A percentile compares a stretch with the other conserved stretches of the same genome.
Evolutionary conservation across 2,113 vertebrate genomes (phyloP).

Genomic region (Alosa alosa): DNA sequence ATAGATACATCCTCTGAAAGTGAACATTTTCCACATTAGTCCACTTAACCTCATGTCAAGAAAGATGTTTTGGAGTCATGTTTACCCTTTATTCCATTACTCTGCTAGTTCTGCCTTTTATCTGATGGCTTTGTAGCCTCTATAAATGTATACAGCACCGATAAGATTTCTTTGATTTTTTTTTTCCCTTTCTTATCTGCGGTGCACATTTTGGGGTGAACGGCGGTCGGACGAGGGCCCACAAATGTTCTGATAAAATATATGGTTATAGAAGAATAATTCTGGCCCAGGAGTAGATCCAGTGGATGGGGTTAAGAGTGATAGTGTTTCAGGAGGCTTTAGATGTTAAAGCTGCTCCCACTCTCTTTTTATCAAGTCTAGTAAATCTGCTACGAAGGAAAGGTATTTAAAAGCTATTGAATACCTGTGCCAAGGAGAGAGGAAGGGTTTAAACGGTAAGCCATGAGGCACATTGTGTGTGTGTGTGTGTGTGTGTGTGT

Average conservation of each 20-base stretch:
- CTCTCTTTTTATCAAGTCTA: neutral
- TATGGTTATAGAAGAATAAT: neutral
- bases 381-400: neutral
- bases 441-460: neutral
- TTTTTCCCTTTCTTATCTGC: neutral
- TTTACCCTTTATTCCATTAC: neutral
- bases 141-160: neutral
- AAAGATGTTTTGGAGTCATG: neutral
- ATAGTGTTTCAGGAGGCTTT: neutral
- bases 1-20: neutral
- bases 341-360: neutral
- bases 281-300: neutral
- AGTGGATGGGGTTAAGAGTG: neutral
- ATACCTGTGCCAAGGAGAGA: neutral
- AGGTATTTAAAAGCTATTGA: neutral
- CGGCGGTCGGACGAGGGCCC: neutral
- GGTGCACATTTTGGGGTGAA: neutral
- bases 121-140: neutral
- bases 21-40: neutral
- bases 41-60: neutral
- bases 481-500: neutral
- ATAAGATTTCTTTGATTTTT: neutral
- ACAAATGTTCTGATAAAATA: neutral
- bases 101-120: neutral
- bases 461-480: neutral